These are phyloP conservation scores for Zosterops lateralis DNA, from an alignment of 2,113 vertebrate genomes.

Conservation along the genomic window DNA sequence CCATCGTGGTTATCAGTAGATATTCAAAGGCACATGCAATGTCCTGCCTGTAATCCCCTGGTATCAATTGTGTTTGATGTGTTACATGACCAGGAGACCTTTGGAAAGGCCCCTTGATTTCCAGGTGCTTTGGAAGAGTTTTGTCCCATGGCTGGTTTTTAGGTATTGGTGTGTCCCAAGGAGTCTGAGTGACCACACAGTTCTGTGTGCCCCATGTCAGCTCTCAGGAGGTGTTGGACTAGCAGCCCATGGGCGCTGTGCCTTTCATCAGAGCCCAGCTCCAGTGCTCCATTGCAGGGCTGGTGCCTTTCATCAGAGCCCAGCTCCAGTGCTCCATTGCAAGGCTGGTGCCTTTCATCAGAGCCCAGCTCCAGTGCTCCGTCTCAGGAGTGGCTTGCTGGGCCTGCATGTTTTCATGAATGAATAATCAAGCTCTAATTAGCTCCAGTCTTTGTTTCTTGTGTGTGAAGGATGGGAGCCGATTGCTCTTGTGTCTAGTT, in stretches of 20 bases:
- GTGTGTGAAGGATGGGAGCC: neutral
- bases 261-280: neutral
- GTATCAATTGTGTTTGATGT: fast-evolving
- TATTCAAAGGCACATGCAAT: neutral
- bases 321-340: neutral
- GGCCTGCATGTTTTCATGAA: neutral
- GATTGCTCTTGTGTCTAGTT: neutral
- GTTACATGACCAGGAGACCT: neutral
- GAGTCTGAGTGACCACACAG: neutral
- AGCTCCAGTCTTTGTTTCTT: neutral
- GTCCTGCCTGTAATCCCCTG: neutral
- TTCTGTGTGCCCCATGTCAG: neutral
- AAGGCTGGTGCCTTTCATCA: neutral
- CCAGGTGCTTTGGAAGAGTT: neutral
- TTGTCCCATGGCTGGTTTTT: neutral
- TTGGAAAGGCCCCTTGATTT: neutral
- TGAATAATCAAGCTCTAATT: slow-evolving; percentile 11
- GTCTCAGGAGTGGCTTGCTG: neutral
- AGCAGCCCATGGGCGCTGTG: neutral
- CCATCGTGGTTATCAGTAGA: too few relatives aligned
- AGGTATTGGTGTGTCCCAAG: neutral
- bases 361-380: neutral
- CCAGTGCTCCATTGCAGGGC: neutral
- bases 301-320: neutral
- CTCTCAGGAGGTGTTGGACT: neutral